Evolutionary conservation across 1,140 invertebrate species (phyloP), one percentile per base, ranked within the genome.

Genomic region (Brachionus paranguensis): DNA sequence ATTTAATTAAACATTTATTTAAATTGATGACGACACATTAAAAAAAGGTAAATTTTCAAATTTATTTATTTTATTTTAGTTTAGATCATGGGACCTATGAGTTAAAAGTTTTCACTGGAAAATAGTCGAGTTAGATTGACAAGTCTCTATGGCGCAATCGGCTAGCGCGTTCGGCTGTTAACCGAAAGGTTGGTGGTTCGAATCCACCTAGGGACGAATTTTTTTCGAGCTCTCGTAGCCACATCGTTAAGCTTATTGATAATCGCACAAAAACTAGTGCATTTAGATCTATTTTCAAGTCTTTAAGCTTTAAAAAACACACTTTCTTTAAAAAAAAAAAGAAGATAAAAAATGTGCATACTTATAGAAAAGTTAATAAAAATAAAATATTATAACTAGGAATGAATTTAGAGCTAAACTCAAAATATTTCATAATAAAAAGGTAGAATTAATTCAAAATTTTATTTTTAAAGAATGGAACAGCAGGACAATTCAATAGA

Each of bases 131-230:
- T 14, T 55, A n/a, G 3, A 14, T n/a, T 3, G 14, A 14, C 14
- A 41, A 41, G 65, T 70, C 65, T 70, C 65, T 70, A 70, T 70
- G 65, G 65, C 65, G 65, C 65, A 70, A 70, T 41, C 65, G 65
- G 65, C 65, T 70, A 70, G 65, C 65, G 65, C 65, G 65, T 70
- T 70, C 65, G 65, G 65, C 65, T 70, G 65, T 70, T 70, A 70
- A 70, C 65, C 65, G 65, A 70, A 70, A 70, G 65, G 65, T 70
- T 70, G 65, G 65, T 70, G 65, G 65, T 70, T 70, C 65, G 65
- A 70, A 70, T 70, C 65, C 65, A 70, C 65, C 65, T 70, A 70
- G 65, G 65, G 65, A 70, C 65, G 65, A 70, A 70, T 60, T 60
- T 60, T 55, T 60, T 60, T 60, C 53, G 3, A 20, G 20, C 5